Percentiles rank a stretch among this genome's conserved stretches.
Conservation (phyloP, 2,113 vertebrate species). For the Chiloscyllium plagiosum region DNA sequence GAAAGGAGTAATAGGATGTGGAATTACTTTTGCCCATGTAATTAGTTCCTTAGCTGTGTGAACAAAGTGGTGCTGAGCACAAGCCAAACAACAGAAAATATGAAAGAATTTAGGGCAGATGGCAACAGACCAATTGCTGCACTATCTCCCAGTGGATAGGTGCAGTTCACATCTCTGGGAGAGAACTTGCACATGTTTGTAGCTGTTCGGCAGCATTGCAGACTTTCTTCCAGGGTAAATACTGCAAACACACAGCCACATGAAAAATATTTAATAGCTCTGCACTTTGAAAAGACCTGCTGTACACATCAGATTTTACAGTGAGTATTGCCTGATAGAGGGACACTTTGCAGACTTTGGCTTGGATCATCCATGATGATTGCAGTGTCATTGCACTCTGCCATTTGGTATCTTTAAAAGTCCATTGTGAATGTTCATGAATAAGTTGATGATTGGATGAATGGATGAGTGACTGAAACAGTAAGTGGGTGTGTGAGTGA, state of each 20-base stretch:
- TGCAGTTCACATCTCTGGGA: neutral
- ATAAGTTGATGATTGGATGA: too few species aligned
- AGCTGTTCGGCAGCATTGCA: neutral
- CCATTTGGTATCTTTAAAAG: too few species aligned
- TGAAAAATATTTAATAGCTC: neutral
- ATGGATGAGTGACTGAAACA: too few species aligned
- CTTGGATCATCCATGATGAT: too few species aligned
- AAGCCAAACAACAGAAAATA: neutral
- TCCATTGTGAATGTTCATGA: too few species aligned
- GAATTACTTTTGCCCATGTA: neutral
- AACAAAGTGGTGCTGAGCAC: neutral
- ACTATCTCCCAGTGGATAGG: neutral
- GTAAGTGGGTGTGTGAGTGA: too few species aligned
- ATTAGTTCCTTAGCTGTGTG: neutral
- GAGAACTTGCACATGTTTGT: neutral
- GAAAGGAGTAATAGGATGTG: neutral
- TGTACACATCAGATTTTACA: neutral
- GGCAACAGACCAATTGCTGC: neutral
- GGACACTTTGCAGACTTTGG: neutral
- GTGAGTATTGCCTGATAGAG: neutral
- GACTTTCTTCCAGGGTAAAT: neutral
- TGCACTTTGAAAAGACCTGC: too few species aligned
- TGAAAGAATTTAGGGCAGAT: neutral
- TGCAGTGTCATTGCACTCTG: too few species aligned
- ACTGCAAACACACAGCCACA: neutral